Base-by-base conservation (phyloP, 2,113 vertebrate species). In the Brachypteracias leptosomus region DNA sequence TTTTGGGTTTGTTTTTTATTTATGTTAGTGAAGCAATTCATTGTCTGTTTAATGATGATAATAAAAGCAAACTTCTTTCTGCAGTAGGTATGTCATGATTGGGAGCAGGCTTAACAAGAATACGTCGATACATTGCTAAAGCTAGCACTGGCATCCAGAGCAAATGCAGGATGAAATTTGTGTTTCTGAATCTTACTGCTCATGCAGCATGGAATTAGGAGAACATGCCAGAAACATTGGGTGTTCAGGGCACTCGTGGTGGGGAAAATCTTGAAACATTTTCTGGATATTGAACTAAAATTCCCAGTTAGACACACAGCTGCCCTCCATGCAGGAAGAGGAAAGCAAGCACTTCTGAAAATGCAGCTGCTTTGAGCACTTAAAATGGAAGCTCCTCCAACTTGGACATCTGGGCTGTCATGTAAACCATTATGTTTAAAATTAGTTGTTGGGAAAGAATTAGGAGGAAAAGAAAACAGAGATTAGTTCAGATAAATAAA, bases 401-500 rank as follows among this genome's bases (percentile, higher is more conserved):
- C 52, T 35, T 92, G 71, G 62, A 62, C 78, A 88, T 20, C 36
- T 94, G 82, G 52, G 73, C 54, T 79, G 13, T 51, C 46, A 31
- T 76, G 16, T 88, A 40, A 44, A n/a, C 22, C 36, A 25, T 55
- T 85, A 54, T 47, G 59, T 80, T 95, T 86, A 90, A 90, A 91
- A 91, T 58, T 25, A 71, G 36, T 49, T 26, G 24, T 72, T 82
- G 31, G 10, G 3, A 66, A 66, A 91, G 52, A 92, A 95, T 83
- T 71, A 85, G 49, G 44, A 85, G 21, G 10, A n/a, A 76, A 66
- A 77, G n/a, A 65, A 80, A 92, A 59, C 9, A 51, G 59, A 93
- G 42, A 83, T 91, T 91, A 80, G 66, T 89, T 78, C 81, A 88
- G 78, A 88, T 96, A 90, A 96, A 90, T 94, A 92, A 85, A 96